Base-by-base conservation (phyloP, 2,797 vertebrate genomes). In the Channallabes apus region DNA sequence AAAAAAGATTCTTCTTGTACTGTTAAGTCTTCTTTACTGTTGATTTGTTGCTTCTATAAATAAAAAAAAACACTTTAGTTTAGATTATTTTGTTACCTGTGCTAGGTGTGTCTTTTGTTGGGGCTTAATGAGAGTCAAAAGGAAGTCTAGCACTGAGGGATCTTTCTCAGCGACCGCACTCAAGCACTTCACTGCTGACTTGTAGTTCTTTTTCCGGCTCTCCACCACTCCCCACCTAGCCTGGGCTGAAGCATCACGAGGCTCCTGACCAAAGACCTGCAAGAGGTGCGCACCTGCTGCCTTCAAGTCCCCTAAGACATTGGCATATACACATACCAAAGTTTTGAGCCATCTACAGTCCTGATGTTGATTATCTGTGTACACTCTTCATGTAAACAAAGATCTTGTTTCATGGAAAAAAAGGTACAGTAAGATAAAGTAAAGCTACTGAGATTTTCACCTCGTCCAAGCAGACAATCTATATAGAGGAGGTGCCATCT, bases 171-270 rank as follows among this genome's bases (percentile, higher is more conserved):
- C 94, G 83, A 98, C 92, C 85, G 84, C 82, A 88, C 96, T 95
- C 87, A 99, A 93, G 0, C 95, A 92, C 67, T 38, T 91, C 14
- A 94, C 93, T 3, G 97, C 95, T 0, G 86, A 90, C 18, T 82
- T 41, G 87, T 93, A 73, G 0, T 94, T 95, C 84, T 94, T 94
- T 76, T 90, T 93, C 94, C 94, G 97, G 89, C 96, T 93, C 86
- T 93, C 94, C 80, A 98, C 93, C 87, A 98, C 93, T 7, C 97
- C 97, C 24, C 94, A 87, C 64, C 98, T 92, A 84, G 96, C 96
- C 80, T 89, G 93, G 86, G 94, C 95, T 1, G 82, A 91, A 0
- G 93, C 93, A 85, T 96, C 95, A 71, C 94, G 90, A 58, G 92
- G 93, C 38, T 92, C 91, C 88, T 89, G 92, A 18, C 93, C 94